phyloP scores from a whole-genome alignment of 1,140 invertebrate genomes.

The Pogonognathellus flavescens region DNA sequence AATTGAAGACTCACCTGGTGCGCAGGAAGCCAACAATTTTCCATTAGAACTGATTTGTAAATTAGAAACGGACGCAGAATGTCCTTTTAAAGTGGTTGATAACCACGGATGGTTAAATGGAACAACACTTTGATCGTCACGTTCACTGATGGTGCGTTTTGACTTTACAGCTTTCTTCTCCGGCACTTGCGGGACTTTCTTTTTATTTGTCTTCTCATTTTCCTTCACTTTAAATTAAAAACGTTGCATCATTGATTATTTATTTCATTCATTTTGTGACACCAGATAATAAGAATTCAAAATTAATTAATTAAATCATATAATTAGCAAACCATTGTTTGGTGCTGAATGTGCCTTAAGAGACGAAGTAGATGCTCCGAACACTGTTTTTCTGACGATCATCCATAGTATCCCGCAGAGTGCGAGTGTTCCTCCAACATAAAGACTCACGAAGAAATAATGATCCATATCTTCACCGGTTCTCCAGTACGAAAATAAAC shows the following conservation, averaged over 20 bases:
- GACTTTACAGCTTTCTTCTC: neutral
- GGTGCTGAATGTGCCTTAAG: neutral
- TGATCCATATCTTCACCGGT: neutral
- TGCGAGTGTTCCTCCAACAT: neutral
- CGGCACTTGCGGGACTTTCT: neutral
- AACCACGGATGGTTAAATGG: conserved; percentile 81
- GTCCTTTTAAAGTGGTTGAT: conserved; percentile 82
- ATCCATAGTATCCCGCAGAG: conserved; percentile 10
- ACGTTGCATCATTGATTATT: too few relatives aligned
- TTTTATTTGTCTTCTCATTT: conserved; percentile 7
- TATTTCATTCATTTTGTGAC: too few relatives aligned
- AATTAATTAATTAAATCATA: neutral
- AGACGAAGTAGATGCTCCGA: neutral
- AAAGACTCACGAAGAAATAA: neutral
- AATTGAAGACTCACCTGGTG: conserved; percentile 78
- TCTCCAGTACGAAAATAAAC: too few relatives aligned
- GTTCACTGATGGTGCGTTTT: neutral
- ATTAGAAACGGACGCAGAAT: conserved; percentile 79
- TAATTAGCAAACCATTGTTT: neutral
- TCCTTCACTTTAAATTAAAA: neutral
- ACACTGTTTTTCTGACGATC: neutral
- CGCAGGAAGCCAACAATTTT: conserved; percentile 85
- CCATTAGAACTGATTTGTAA: conserved; percentile 86
- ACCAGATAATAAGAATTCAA: neutral
- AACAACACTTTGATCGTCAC: conserved; percentile 67